Evolutionary conservation across 2,888 invertebrate species (phyloP), one percentile per base, ranked within the genome.

Genomic region (Drosophila anceps): DNA sequence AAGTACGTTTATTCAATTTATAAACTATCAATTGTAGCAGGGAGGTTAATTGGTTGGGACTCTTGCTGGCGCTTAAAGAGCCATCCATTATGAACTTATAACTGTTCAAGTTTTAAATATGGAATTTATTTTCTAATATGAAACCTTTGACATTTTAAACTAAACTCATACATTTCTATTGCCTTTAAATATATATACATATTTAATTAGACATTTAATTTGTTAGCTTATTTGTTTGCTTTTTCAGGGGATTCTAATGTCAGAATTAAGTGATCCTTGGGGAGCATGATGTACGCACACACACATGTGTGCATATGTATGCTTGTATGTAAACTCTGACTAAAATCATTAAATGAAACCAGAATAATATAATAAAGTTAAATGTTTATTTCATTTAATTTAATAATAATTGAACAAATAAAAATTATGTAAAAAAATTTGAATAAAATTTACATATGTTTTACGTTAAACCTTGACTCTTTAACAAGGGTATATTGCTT

Each of bases 211-310:
- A 48, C 46, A 15, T 48, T 15, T 29, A 35, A 27, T 20, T 15
- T 31, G 43, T 33, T 15, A 10, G 29, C 18, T 13, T 9, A 8
- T 31, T 9, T 10, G 44, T 24, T 7, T 20, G 24, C 53, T 15
- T 35, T 13, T 33, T 8, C 41, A 24, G 41, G 31, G 9, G 15
- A 65, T 5, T 65, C 13, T 37, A 46, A 64, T 66, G 46, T 24
- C 63, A 46, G 37, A 65, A 27, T 20, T 37, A 66, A 64, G n/a
- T 46, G 66, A 12, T 29, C 29, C 66, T 7, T 13, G 4, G 63
- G 63, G 63, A 66, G 41, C 12, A 20, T 6, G 18, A 35, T 24
- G 10, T 39, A 29, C 37, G 9, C 12, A 29, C 4, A 20, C n/a
- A 8, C 12, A 24, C 5, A 10, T 24, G 9, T 31, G n/a, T 50